Evolutionary conservation across 2,797 vertebrate species (phyloP), one percentile per base, ranked within the genome.

Genomic region (Coreius guichenoti): DNA sequence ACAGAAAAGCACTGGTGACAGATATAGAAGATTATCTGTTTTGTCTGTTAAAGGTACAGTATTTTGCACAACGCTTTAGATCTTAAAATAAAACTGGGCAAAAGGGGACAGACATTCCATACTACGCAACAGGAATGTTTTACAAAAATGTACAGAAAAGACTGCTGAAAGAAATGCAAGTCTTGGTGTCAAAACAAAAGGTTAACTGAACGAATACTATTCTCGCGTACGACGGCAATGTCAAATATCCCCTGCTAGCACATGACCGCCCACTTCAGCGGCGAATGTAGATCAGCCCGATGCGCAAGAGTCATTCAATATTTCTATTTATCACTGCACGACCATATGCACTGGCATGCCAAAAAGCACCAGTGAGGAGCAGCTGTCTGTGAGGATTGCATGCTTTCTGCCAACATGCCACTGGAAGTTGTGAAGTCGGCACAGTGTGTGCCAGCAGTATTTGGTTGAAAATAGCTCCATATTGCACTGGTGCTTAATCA

Each of bases 331-430:
- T 96, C 96, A 96, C 94, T 94, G 95, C 89, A 90, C 92, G 94
- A 95, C 95, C 96, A 96, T 96, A 95, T 96, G 96, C 92, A 93
- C 92, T 90, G 95, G 95, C 96, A 97, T 96, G 96, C 96, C 93
- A 93, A 97, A 95, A 95, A 95, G 95, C 93, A 95, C 95, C 92
- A 94, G 94, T 94, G 93, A 94, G 90, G 92, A 96, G 96, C 98
- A 99, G 98, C 98, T 99, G 97, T 95, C 96, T 95, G 89, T 93
- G 92, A 96, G 95, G 94, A 92, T 84, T 92, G 93, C 94, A 94
- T 88, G 92, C 93, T 88, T 94, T 94, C 95, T 96, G 95, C 95
- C 95, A 96, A 91, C 94, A 94, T 94, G 94, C 93, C 95, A 95
- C 93, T 95, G 93, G 93, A 94, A 95, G 94, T 93, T 95, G 95